Evolutionary conservation across 2,888 invertebrate genomes (phyloP).

Genomic region (Rhamnusium bicolor): DNA sequence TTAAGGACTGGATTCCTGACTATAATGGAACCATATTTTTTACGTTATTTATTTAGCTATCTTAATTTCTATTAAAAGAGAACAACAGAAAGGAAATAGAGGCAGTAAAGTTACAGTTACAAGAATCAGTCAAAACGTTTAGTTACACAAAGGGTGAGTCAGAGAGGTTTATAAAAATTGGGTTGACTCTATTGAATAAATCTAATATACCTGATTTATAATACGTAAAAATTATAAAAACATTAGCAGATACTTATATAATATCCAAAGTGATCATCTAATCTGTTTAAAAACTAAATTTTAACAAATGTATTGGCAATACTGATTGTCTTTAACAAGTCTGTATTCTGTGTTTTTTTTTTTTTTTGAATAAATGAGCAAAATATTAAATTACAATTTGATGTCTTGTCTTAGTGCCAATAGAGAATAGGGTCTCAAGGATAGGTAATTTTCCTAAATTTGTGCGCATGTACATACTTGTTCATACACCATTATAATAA

Average conservation of each 20-base stretch:
- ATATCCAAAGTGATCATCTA: no score
- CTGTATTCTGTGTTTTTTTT: no score
- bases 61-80: conserved; percentile 16
- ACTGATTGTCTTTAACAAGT: conserved; percentile 2
- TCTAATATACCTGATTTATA: not conserved
- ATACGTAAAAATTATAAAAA: no score
- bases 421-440: not conserved
- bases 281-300: not conserved
- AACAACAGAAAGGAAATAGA: not conserved
- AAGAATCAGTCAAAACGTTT: conserved; percentile 9
- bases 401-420: not conserved
- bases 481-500: not conserved
- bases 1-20: no score
- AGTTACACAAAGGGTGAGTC: not conserved
- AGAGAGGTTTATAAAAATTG: not conserved
- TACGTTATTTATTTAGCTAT: no score
- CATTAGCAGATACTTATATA: no score
- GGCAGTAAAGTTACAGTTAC: not conserved
- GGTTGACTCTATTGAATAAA: not conserved
- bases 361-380: not conserved
- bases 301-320: not conserved
- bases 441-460: not conserved
- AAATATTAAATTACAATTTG: not conserved
- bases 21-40: no score
- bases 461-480: not conserved